Evolutionary conservation across 2,888 invertebrate species (phyloP).

Genomic region (Deroplatys truncata): DNA sequence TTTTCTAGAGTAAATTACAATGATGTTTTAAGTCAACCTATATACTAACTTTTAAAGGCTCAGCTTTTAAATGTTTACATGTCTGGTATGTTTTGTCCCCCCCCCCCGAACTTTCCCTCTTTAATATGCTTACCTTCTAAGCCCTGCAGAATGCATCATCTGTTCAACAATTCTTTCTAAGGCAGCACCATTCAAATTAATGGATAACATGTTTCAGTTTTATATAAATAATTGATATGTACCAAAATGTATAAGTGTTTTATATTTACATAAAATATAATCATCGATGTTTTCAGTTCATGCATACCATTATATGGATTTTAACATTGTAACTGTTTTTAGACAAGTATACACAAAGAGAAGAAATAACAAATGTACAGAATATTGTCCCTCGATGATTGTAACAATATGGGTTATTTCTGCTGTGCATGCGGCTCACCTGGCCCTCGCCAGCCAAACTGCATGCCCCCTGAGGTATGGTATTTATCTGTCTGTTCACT

Average conservation of each 20-base stretch:
- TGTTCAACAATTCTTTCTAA: neutral
- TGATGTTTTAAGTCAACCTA: too few relatives aligned
- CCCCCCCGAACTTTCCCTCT: too few relatives aligned
- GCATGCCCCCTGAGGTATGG: conserved; percentile 31
- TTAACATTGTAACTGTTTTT: neutral
- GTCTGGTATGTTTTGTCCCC: too few relatives aligned
- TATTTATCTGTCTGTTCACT: neutral
- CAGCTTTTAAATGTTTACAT: too few relatives aligned
- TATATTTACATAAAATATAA: neutral
- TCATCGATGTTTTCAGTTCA: neutral
- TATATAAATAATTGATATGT: neutral
- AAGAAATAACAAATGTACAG: neutral
- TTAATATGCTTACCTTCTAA: neutral
- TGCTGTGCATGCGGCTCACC: conserved; percentile 59
- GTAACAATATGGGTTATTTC: conserved; percentile 35
- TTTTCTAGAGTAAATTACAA: too few relatives aligned
- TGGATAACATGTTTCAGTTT: neutral
- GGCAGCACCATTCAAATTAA: neutral
- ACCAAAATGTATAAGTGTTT: neutral
- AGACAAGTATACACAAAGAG: neutral
- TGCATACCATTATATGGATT: neutral
- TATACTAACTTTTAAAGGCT: too few relatives aligned
- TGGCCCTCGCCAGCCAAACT: conserved; percentile 46
- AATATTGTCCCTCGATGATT: neutral
- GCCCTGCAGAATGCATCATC: neutral